phyloP scores from a whole-genome alignment of 2,888 invertebrate species.

The Priocnemis perturbator region DNA sequence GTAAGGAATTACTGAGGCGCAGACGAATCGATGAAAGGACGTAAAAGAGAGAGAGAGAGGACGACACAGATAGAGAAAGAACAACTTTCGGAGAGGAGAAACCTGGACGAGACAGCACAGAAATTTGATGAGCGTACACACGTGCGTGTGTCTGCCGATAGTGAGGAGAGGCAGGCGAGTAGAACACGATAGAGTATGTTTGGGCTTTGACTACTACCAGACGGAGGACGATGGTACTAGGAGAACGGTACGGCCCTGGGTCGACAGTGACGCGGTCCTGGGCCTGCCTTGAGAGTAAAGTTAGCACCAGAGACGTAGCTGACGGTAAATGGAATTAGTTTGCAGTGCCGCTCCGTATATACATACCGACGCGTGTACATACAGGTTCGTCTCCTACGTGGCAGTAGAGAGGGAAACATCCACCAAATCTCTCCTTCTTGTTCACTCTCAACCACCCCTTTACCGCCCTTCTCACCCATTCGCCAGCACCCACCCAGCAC shows the following conservation, averaged over 20 bases:
- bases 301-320: constrained; percentile 50
- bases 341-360: constrained; percentile 32
- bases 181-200: neutral
- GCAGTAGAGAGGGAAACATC: constrained; percentile 25
- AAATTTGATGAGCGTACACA: neutral
- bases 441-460: constrained; percentile 21
- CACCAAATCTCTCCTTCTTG: constrained; percentile 11
- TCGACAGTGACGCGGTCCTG: constrained; percentile 29
- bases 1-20: neutral
- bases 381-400: constrained; percentile 25
- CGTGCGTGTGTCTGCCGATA: neutral
- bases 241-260: constrained; percentile 13
- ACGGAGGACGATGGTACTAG: neutral
- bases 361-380: constrained; percentile 32
- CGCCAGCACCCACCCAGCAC: neutral
- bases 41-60: constrained; percentile 14
- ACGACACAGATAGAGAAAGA: constrained; percentile 1
- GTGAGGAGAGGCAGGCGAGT: neutral
- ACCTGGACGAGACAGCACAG: neutral
- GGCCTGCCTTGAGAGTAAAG: constrained; percentile 50
- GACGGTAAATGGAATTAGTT: constrained; percentile 62
- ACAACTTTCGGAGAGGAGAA: neutral
- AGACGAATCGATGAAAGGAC: neutral
- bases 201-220: neutral
- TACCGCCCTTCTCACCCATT: constrained; percentile 2